Evolutionary conservation across 2,797 vertebrate species (phyloP).

Genomic region (Zenarchopterus dispar): DNA sequence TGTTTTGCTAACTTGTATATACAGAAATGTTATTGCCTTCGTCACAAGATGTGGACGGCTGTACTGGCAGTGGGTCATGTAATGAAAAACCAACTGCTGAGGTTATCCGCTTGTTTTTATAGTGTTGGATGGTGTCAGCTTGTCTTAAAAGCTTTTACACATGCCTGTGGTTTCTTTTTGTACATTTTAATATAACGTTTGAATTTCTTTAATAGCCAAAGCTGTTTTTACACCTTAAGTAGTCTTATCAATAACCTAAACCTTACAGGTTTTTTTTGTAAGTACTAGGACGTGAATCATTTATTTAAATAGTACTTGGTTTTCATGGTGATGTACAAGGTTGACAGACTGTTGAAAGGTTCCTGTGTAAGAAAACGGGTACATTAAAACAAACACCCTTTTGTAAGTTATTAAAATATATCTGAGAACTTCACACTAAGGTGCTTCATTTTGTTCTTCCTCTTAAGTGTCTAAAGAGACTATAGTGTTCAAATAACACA

Average conservation of each 20-base stretch:
- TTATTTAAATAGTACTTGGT: slow-evolving; percentile 69
- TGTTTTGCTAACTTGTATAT: slow-evolving; percentile 43
- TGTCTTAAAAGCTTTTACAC: slow-evolving; percentile 60
- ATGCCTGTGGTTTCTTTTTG: slow-evolving; percentile 28
- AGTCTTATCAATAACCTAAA: slow-evolving; percentile 54
- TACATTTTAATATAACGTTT: slow-evolving; percentile 49
- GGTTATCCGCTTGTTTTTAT: slow-evolving; percentile 58
- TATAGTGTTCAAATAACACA: too few species aligned
- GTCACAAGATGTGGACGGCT: slow-evolving; percentile 38
- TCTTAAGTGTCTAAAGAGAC: neutral
- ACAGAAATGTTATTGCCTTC: slow-evolving; percentile 41
- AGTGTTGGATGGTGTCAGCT: slow-evolving; percentile 40
- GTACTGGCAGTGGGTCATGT: slow-evolving; percentile 27
- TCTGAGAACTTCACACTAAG: slow-evolving; percentile 47
- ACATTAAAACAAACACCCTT: slow-evolving; percentile 76
- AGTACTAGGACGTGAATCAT: slow-evolving; percentile 61
- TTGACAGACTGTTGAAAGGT: slow-evolving; percentile 65
- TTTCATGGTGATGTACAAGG: slow-evolving; percentile 51
- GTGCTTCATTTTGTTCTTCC: slow-evolving; percentile 4
- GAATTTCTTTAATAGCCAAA: slow-evolving; percentile 69
- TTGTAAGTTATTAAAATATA: slow-evolving; percentile 87
- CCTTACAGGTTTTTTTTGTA: slow-evolving; percentile 56
- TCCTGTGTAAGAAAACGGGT: slow-evolving; percentile 73
- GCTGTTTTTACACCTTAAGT: slow-evolving; percentile 44
- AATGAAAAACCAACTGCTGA: slow-evolving; percentile 46